Evolutionary conservation across 2,797 vertebrate genomes (phyloP), one percentile per base, ranked within the genome.

Genomic region (Sebastes kiyomatsui): DNA sequence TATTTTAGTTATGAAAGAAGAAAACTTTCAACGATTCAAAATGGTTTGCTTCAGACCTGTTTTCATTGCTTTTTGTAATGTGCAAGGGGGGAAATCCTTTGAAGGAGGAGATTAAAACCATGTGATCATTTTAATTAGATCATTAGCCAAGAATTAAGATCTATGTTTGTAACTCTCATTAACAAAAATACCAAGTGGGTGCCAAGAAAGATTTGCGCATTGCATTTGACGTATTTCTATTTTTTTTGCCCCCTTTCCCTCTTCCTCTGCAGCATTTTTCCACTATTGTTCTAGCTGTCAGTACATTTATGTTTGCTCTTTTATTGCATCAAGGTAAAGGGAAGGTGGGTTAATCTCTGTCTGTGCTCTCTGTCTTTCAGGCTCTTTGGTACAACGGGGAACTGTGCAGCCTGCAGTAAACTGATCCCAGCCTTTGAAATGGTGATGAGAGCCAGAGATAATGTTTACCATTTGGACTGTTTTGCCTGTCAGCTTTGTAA

Each of bases 401-500:
- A 99, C 97, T 99, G 99, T 67, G 99, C 99, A 69, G 99, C 98
- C 91, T 99, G 99, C 96, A 99, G 98, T 97, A 99, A 99, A 96
- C 97, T 99, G 96, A 99, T 99, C 96, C 99, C 99, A 92, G 99
- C 99, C 95, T 99, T 99, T 93, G 99, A 99, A 97, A 99, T 99
- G 99, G 99, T 99, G 97, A 99, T 99, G 99, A 97, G 98, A 95
- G 99, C 98, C 95, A 97, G 98, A 97, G 99, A 99, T 96, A 99
- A 99, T 86, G 99, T 99, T 95, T 99, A 99, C 96, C 99, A 99
- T 96, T 98, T 99, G 94, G 99, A 99, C 97, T 99, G 99, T 96
- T 99, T 99, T 84, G 99, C 99, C 96, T 99, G 98, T 96, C 99
- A 99, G 96, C 98, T 99, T 95, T 99, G 99, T 97, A 99, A 99